Percentiles rank a stretch among this genome's conserved stretches.
These are phyloP conservation scores for Halcyon senegalensis DNA, from an alignment of 2,113 vertebrate species.

Conservation along the genomic window DNA sequence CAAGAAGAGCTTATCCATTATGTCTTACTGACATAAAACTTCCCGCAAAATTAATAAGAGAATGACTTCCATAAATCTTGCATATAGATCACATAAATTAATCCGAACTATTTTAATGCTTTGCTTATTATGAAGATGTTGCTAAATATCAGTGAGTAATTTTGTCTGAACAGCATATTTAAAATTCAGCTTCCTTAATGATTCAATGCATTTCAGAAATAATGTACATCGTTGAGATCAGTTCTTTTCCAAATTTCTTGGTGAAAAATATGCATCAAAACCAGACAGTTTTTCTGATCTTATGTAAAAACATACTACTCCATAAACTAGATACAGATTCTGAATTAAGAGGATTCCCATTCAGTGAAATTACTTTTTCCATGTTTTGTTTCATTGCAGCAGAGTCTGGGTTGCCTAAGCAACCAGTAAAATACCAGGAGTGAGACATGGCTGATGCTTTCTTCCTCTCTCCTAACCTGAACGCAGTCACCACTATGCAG, in stretches of 20 bases:
- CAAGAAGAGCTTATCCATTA: neutral
- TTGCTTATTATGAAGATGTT: neutral
- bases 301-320: neutral
- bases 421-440: slow-evolving; percentile 7
- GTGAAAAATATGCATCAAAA: neutral
- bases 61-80: neutral
- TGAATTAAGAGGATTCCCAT: slow-evolving; percentile 26
- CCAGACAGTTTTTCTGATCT: neutral
- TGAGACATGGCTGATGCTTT: neutral
- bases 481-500: neutral
- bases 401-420: slow-evolving; percentile 51
- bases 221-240: neutral
- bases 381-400: neutral
- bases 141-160: neutral
- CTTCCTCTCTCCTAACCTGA: neutral
- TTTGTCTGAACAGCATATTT: neutral
- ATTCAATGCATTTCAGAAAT: neutral
- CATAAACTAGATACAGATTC: neutral
- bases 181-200: neutral
- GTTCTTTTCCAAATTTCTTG: neutral
- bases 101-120: neutral
- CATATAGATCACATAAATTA: neutral
- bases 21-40: neutral
- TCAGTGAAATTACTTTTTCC: slow-evolving; percentile 19
- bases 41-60: neutral